These are phyloP conservation scores for Boulengerochromis microlepis DNA, from an alignment of 2,113 vertebrate genomes.

Conservation along the genomic window DNA sequence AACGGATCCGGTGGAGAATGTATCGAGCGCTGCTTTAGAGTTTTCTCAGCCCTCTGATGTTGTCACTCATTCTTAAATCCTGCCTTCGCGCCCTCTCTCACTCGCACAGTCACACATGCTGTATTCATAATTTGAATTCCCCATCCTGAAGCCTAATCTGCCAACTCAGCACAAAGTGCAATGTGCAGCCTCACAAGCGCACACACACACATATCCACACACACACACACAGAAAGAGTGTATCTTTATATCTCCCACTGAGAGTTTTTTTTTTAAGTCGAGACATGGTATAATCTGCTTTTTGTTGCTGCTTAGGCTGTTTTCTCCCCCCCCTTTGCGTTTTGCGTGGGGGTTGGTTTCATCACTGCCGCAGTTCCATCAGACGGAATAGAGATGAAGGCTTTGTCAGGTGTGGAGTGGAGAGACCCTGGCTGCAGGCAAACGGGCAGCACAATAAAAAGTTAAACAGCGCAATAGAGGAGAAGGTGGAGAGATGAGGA, in stretches of 20 bases:
- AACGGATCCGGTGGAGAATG: not conserved
- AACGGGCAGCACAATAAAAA: not conserved
- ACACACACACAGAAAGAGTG: not conserved
- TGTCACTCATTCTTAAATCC: not conserved
- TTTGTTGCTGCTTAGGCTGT: not conserved
- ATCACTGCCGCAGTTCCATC: not conserved
- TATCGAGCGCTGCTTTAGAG: not conserved
- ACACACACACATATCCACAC: not conserved
- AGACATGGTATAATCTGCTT: not conserved
- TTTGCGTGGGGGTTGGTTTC: not conserved
- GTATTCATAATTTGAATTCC: not conserved
- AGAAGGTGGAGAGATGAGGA: not conserved
- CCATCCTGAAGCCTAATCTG: slow-evolving; percentile 22
- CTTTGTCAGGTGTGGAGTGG: slow-evolving; percentile 1
- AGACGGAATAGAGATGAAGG: slow-evolving; percentile 27
- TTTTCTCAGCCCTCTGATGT: not conserved
- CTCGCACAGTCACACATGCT: not conserved
- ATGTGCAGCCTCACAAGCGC: not conserved
- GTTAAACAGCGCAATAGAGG: not conserved
- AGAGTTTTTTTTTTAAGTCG: not conserved
- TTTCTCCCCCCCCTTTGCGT: not conserved
- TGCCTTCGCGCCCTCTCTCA: not conserved
- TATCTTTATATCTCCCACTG: not conserved
- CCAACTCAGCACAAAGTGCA: slow-evolving; percentile 36
- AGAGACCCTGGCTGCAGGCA: slow-evolving; percentile 9